Evolutionary conservation across 2,113 vertebrate species (phyloP).

Genomic region (Sciurus niger): DNA sequence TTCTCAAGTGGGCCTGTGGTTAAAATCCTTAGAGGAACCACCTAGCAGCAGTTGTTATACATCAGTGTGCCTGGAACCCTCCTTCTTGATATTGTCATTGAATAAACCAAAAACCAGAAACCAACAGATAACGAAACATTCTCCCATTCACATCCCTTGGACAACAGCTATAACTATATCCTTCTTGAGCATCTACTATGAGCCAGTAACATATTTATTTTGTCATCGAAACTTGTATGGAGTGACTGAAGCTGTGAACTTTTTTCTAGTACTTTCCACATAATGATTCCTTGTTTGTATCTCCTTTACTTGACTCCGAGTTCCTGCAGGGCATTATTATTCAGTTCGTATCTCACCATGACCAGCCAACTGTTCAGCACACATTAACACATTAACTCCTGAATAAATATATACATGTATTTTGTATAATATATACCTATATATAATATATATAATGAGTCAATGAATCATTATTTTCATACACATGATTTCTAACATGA

Average conservation of each 20-base stretch:
- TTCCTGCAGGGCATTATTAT: background rate
- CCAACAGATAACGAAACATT: background rate
- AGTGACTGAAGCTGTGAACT: background rate
- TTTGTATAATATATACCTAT: background rate
- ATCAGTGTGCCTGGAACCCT: background rate
- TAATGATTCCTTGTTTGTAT: background rate
- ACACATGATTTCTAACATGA: background rate
- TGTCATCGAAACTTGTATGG: background rate
- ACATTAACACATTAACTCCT: constrained; percentile 2
- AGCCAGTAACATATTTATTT: background rate
- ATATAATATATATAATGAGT: background rate
- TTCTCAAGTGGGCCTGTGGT: background rate
- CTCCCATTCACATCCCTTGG: background rate
- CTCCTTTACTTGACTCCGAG: background rate
- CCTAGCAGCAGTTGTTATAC: background rate
- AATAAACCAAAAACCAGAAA: background rate
- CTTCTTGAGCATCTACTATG: background rate
- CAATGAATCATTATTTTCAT: background rate
- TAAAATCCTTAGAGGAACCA: constrained; percentile 17
- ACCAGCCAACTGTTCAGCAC: background rate
- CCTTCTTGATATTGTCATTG: background rate
- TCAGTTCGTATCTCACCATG: background rate
- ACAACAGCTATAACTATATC: background rate
- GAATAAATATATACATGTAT: background rate
- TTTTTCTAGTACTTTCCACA: background rate